These are phyloP conservation scores for Apocheima hispidaria DNA, from an alignment of 2,888 invertebrate species.

Conservation along the genomic window DNA sequence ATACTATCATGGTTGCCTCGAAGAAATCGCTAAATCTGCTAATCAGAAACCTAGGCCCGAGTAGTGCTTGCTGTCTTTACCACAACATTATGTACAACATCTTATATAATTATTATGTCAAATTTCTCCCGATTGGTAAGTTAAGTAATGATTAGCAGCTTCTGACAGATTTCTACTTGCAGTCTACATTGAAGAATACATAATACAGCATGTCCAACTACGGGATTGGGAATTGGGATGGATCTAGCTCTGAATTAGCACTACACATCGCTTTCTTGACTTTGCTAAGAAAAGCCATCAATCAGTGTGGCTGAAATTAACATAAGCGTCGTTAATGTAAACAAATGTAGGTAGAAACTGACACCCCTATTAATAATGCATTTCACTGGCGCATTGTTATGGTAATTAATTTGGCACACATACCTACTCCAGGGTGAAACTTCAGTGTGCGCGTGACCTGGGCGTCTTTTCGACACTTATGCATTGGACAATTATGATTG, in stretches of 20 bases:
- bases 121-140: too few relatives aligned
- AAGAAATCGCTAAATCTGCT: too few relatives aligned
- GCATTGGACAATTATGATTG: not conserved
- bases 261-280: constrained; percentile 15
- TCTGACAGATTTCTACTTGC: not conserved
- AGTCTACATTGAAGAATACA: not conserved
- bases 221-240: not conserved
- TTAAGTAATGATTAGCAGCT: too few relatives aligned
- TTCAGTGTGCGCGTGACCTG: constrained; percentile 36
- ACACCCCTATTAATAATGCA: constrained; percentile 75
- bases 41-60: too few relatives aligned
- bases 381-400: constrained; percentile 73
- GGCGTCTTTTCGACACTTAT: constrained; percentile 46
- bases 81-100: too few relatives aligned
- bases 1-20: too few relatives aligned
- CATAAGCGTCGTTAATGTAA: constrained; percentile 51
- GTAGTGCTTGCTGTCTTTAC: too few relatives aligned
- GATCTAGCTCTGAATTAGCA: constrained; percentile 3
- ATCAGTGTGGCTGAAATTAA: constrained; percentile 33
- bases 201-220: not conserved
- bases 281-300: constrained; percentile 16
- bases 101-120: too few relatives aligned
- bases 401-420: constrained; percentile 78
- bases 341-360: constrained; percentile 62
- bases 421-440: constrained; percentile 67